Evolutionary conservation across 2,113 vertebrate genomes (phyloP).

Genomic region (Daubentonia madagascariensis): DNA sequence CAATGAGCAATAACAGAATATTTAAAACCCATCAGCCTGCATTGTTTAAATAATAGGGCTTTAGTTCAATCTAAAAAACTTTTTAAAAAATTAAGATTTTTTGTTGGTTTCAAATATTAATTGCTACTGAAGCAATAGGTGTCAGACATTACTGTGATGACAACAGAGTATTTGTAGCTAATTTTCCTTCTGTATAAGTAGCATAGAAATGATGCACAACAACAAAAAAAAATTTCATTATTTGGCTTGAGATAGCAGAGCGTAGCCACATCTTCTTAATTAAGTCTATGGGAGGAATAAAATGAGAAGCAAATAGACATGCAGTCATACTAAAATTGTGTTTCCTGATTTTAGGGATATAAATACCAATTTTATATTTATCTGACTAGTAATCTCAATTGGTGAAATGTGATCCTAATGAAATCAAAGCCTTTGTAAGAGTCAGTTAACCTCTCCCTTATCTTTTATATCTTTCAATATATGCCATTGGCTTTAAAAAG

Average conservation of each 20-base stretch:
- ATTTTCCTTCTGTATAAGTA: neutral
- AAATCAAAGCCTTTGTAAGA: neutral
- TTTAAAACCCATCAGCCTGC: neutral
- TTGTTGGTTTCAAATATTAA: constrained; percentile 3
- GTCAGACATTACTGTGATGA: neutral
- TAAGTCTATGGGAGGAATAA: neutral
- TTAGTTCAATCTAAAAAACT: neutral
- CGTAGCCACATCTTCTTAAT: neutral
- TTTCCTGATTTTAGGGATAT: neutral
- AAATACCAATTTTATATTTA: neutral
- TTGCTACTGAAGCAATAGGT: neutral
- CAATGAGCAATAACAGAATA: neutral
- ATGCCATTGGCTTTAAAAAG: neutral
- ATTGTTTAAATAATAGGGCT: neutral
- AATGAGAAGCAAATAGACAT: neutral
- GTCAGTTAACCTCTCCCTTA: neutral
- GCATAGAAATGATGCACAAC: neutral
- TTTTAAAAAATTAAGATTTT: neutral
- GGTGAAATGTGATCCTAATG: neutral
- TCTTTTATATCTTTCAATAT: neutral
- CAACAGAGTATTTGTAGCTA: neutral
- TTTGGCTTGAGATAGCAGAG: neutral
- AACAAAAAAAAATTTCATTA: constrained; percentile 16
- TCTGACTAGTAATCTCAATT: neutral
- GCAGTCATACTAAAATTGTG: neutral